Percentiles rank a stretch among this genome's conserved stretches.
Evolutionary conservation across 2,888 invertebrate species (phyloP).

Genomic region (Caenorhabditis macrosperma): DNA sequence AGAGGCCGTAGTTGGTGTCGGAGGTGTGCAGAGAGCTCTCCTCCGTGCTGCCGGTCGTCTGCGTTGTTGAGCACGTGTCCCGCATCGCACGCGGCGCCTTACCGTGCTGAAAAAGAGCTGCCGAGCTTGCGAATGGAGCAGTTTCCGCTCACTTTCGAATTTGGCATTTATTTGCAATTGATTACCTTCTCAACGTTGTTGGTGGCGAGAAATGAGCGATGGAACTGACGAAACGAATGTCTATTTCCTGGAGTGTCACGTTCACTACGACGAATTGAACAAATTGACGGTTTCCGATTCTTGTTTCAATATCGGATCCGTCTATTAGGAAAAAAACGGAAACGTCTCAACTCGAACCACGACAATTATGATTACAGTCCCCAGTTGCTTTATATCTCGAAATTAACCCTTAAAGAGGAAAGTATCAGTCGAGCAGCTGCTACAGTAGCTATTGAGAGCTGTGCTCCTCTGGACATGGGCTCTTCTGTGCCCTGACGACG

Average conservation of each 20-base stretch:
- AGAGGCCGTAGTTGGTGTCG: constrained; percentile 31
- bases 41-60: neutral
- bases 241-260: neutral
- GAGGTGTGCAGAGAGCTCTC: constrained; percentile 20
- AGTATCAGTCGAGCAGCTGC: no score
- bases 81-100: constrained; percentile 7
- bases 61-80: neutral
- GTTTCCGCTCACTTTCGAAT: neutral
- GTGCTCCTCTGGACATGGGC: no score
- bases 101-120: constrained; percentile 5
- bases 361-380: no score
- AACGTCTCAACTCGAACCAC: no score
- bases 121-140: neutral
- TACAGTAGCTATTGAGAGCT: no score
- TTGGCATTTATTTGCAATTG: neutral
- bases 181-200: neutral
- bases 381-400: no score
- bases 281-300: neutral
- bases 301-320: no score
- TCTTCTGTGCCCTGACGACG: no score
- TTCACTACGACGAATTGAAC: neutral
- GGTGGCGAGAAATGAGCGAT: neutral
- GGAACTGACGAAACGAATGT: neutral
- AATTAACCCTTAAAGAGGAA: no score
- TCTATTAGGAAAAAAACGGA: no score